These are phyloP conservation scores for Didymodactylos carnosus DNA, from an alignment of 2,888 invertebrate species.

Conservation along the genomic window DNA sequence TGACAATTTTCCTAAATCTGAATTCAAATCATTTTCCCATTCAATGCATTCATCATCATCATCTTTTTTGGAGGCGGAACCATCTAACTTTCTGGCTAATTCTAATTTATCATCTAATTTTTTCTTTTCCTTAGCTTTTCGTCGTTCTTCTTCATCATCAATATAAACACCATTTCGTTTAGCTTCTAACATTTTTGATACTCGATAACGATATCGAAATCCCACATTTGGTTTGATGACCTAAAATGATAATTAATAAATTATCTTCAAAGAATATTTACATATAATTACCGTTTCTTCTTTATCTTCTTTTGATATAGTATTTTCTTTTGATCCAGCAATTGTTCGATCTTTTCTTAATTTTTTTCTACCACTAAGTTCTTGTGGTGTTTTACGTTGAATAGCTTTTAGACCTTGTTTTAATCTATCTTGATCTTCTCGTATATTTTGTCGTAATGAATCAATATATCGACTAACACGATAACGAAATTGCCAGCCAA, in stretches of 20 bases:
- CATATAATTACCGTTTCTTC: neutral
- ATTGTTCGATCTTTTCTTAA: neutral
- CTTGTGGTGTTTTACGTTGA: neutral
- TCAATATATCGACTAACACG: conserved; percentile 1
- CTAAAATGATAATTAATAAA: neutral
- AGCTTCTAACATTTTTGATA: neutral
- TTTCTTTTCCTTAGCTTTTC: neutral
- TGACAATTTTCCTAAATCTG: neutral
- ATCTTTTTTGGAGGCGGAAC: too few relatives aligned
- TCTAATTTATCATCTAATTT: neutral
- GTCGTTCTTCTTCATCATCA: neutral
- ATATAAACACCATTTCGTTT: neutral
- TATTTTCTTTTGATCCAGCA: neutral
- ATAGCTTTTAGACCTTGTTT: neutral
- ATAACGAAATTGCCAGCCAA: conserved; percentile 10
- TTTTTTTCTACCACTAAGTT: neutral
- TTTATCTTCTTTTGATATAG: neutral
- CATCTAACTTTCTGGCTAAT: too few relatives aligned
- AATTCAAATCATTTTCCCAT: neutral
- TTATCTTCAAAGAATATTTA: too few relatives aligned
- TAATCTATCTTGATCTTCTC: neutral
- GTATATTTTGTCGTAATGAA: neutral
- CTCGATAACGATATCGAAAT: conserved; percentile 6
- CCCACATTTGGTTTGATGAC: conserved; percentile 6
- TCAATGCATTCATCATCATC: neutral